Percentiles rank a stretch among this genome's conserved stretches.
Conservation (phyloP, 1,140 invertebrate genomes). For the Protaetia brevitarsis region DNA sequence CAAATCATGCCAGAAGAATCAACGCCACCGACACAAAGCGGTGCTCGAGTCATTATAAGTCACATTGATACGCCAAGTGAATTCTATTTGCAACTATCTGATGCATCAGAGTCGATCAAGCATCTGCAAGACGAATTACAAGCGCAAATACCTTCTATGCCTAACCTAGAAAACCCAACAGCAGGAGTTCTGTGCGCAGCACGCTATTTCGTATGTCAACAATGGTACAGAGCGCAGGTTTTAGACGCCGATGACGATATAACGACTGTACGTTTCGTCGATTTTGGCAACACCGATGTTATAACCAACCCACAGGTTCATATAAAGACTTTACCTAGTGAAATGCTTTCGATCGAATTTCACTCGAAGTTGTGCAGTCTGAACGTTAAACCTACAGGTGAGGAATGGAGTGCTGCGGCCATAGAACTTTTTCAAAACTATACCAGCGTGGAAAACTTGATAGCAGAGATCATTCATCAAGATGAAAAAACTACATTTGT, state of each 20-base stretch:
- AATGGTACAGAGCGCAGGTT: conserved; percentile 80
- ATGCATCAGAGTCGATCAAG: conserved; percentile 52
- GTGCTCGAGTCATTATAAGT: conserved; percentile 54
- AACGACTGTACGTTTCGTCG: conserved; percentile 74
- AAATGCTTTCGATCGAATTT: conserved; percentile 52
- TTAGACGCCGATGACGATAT: conserved; percentile 66
- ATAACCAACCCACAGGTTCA: conserved; percentile 54
- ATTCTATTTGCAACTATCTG: conserved; percentile 63
- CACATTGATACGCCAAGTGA: conserved; percentile 63
- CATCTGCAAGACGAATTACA: conserved; percentile 61
- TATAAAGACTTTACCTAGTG: conserved; percentile 59
- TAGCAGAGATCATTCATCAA: conserved; percentile 56
- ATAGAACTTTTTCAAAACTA: conserved; percentile 58
- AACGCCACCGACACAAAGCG: background rate
- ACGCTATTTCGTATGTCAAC: conserved; percentile 66
- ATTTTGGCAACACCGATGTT: conserved; percentile 77
- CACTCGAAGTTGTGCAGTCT: conserved; percentile 63
- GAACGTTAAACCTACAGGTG: conserved; percentile 60
- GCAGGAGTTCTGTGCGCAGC: conserved; percentile 68
- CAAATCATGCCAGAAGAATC: background rate
- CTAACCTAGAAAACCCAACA: conserved; percentile 55
- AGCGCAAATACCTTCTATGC: conserved; percentile 50
- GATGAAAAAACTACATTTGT: conserved; percentile 62
- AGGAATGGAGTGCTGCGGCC: conserved; percentile 64
- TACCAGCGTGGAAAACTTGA: conserved; percentile 45